Conservation (phyloP, 2,113 vertebrate genomes). For the Plotosus lineatus region DNA sequence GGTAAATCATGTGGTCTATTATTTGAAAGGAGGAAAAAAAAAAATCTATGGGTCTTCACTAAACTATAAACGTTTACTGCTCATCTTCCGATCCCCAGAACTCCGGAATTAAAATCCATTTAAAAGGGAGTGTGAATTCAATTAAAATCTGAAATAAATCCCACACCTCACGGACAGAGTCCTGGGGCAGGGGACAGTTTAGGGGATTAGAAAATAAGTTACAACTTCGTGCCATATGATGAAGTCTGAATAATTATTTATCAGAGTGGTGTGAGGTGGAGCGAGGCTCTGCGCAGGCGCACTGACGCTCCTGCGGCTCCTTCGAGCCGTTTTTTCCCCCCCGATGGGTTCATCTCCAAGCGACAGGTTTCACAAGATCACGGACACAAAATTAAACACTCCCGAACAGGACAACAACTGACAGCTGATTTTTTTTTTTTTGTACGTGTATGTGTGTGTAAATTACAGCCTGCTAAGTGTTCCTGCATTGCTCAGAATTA, state of each 20-base stretch:
- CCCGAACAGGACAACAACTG: background rate
- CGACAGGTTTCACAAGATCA: conserved; percentile 9
- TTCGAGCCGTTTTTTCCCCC: background rate
- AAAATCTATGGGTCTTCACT: too few species aligned
- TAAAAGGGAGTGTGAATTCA: background rate
- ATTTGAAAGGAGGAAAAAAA: too few species aligned
- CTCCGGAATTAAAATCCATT: too few species aligned
- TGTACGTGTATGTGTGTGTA: too few species aligned
- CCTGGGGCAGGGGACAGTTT: too few species aligned
- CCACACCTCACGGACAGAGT: background rate
- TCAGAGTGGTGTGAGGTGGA: conserved; percentile 6
- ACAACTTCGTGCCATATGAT: background rate
- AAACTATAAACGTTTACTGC: too few species aligned
- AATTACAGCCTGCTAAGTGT: too few species aligned
- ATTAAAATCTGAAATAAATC: background rate
- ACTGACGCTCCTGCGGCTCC: background rate
- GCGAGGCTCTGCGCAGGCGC: conserved; percentile 23
- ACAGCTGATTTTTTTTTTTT: too few species aligned
- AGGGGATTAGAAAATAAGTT: background rate
- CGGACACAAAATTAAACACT: background rate
- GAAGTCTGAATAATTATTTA: conserved; percentile 6
- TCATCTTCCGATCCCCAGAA: too few species aligned
- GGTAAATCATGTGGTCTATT: background rate
- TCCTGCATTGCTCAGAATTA: background rate
- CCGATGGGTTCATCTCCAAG: conserved; percentile 1